Percentiles rank a stretch among this genome's conserved stretches.
These are phyloP conservation scores for Erebia epiphron DNA, from an alignment of 2,888 invertebrate genomes.

Conservation along the genomic window DNA sequence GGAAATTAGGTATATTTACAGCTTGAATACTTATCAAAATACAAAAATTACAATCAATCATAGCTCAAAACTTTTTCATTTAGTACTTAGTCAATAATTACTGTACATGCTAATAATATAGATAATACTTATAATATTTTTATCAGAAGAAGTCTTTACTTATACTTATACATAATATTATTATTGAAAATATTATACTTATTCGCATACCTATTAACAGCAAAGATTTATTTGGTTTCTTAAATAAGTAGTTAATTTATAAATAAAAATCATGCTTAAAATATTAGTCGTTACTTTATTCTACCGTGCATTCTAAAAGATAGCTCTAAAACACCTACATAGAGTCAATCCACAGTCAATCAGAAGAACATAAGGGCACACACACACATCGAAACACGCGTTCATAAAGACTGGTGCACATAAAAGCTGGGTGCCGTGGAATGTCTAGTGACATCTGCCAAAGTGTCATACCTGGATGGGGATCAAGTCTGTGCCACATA, in stretches of 20 bases:
- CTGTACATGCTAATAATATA: constrained; percentile 23
- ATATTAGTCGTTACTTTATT: constrained; percentile 19
- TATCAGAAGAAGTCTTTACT: constrained; percentile 21
- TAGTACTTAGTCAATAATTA: neutral
- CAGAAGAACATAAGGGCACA: constrained; percentile 35
- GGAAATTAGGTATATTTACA: constrained; percentile 21
- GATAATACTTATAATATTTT: constrained; percentile 20
- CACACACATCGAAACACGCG: constrained; percentile 60
- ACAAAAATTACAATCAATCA: constrained; percentile 31
- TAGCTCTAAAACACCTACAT: constrained; percentile 37
- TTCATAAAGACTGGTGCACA: constrained; percentile 64
- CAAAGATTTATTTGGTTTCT: neutral
- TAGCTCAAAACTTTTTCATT: constrained; percentile 22
- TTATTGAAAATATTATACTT: constrained; percentile 14
- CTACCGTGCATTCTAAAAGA: constrained; percentile 64
- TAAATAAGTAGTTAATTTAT: constrained; percentile 7
- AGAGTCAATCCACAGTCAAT: constrained; percentile 24
- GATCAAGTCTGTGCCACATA: constrained; percentile 79
- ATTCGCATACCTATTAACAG: constrained; percentile 23
- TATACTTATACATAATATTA: constrained; percentile 20
- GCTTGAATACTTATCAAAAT: constrained; percentile 22
- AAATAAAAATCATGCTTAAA: constrained; percentile 29
- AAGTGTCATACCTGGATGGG: constrained; percentile 79
- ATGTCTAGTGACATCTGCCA: constrained; percentile 66
- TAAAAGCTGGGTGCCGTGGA: constrained; percentile 74